Evolutionary conservation across 2,888 invertebrate species (phyloP), one percentile per base, ranked within the genome.

Genomic region (Apodemia zela): DNA sequence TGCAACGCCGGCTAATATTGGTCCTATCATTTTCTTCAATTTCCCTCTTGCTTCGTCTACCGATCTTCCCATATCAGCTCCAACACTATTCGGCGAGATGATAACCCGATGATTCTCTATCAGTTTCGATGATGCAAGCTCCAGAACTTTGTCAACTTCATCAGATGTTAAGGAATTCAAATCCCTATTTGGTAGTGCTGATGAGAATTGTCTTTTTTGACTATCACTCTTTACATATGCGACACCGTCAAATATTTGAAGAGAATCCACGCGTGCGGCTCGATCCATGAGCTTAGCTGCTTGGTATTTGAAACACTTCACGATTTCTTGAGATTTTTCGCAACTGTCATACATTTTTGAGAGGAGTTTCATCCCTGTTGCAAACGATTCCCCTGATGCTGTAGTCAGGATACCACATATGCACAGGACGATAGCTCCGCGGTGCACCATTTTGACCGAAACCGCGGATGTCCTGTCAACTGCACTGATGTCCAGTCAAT

Each of bases 231-330:
- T 85, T 45, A 94, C 90, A 64, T 95, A 80, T 10, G 92, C 85
- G 25, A 95, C 85, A 47, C 95, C 95, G 59, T 95, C 94, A 47
- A 94, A 72, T 42, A 95, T 78, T 42, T 93, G 93, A 49, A 95
- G 90, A 45, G 90, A 87, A 65, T 94, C 94, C 74, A 93, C 89
- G 68, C 94, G 92, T 0, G 94, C 83, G 0, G 95, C 95, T 18
- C 95, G 87, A 67, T 95, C 94, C 15, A 93, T 87, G 51, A 95
- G 82, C 75, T 94, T 95, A 0, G 94, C 87, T 0, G 94, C 94
- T 77, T 95, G 94, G 63, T 95, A 87, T 83, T 96, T 95, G 71
- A 95, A 91, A 77, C 96, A 96, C 89, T 94, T 94, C 70, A 94
- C 82, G 62, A 95, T 87, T 74, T 95, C 94, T 68, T 93, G 92